Evolutionary conservation across 2,113 vertebrate species (phyloP), one percentile per base, ranked within the genome.

Genomic region (Apteryx mantelli): DNA sequence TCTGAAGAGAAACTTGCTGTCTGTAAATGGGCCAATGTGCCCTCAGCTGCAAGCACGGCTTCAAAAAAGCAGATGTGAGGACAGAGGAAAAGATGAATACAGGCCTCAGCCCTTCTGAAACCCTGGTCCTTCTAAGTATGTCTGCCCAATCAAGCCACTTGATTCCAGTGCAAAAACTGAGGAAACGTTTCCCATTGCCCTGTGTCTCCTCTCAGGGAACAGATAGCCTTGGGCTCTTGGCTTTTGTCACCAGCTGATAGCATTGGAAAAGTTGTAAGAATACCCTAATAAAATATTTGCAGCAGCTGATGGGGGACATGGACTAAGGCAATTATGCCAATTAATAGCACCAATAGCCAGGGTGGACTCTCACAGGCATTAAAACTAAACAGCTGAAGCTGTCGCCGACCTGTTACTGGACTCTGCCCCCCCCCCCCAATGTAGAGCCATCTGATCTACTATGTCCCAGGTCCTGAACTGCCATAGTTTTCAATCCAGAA

Each of bases 101-200:
- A 80, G 13, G 63, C 46, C 46, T 48, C 46, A 19, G 46, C 4
- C 28, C 20, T 44, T 46, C 58, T 2, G 6, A 66, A 86, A 53
- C 0, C 0, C 8, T 2, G 1, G 4, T 66, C 24, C 30, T 78
- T n/a, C 64, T 73, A 76, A 79, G 24, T 14, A 32, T 32, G 17
- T 58, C 55, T 85, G 38, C 24, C 28, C 32, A 79, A 52, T 26
- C 32, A 68, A 90, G 25, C 8, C 63, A 20, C 32, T 75, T 24
- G 9, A 86, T 73, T 52, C 68, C 53, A 60, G 17, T 26, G 38
- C 38, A 85, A 81, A 92, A 91, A 30, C 32, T 20, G n/a, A 80
- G 36, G 14, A 64, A 38, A 64, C 52, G 16, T 32, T 40, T 48
- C 24, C 56, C 1, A 0, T 28, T 77, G 38, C 21, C 36, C 42